Base-by-base conservation (phyloP, 2,888 invertebrate genomes). In the Didymodactylos carnosus region DNA sequence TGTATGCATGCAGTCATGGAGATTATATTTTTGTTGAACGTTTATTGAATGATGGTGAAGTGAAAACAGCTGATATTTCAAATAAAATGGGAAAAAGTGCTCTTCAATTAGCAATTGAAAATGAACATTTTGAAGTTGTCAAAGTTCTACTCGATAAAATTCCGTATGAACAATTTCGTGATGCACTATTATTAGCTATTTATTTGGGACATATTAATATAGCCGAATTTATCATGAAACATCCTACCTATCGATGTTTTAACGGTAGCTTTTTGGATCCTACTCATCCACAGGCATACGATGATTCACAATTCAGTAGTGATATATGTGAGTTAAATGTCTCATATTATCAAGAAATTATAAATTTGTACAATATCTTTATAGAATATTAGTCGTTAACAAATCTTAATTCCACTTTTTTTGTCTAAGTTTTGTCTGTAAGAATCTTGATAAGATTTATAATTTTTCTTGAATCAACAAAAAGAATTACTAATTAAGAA, bases 191-290 rank as follows among this genome's bases (percentile, higher is more conserved):
- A 13, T 79, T 80, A 70, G 80, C 82, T 71, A 82, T 82, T 75
- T 80, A 80, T 75, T 80, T 80, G n/a, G 80, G 81, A 6, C 81
- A 81, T 76, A 79, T 80, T 10, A 80, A 82, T 76, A 81, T 82
- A 41, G 81, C 82, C 5, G 81, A 81, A 77, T 79, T 79, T 72
- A 82, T 82, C 72, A 78, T 82, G 70, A 81, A 81, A 73, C 81
- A 81, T 76, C 78, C 79, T 25, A 79, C 80, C 5, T 82, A 82
- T 76, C 74, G 53, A 27, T 75, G 29, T n/a, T 39, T 81, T 10
- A 82, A 82, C 76, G 83, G 82, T 73, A 79, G 79, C 75, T 76
- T 80, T 73, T 79, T 80, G 73, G 77, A 79, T 70, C 78, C 80
- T 70, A 80, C 72, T 78, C 79, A 79, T n/a, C 80, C 78, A 13